Percentiles rank a stretch among this genome's conserved stretches.
These are phyloP conservation scores for Malthinus seriepunctatus DNA, from an alignment of 2,888 invertebrate species.

Conservation along the genomic window DNA sequence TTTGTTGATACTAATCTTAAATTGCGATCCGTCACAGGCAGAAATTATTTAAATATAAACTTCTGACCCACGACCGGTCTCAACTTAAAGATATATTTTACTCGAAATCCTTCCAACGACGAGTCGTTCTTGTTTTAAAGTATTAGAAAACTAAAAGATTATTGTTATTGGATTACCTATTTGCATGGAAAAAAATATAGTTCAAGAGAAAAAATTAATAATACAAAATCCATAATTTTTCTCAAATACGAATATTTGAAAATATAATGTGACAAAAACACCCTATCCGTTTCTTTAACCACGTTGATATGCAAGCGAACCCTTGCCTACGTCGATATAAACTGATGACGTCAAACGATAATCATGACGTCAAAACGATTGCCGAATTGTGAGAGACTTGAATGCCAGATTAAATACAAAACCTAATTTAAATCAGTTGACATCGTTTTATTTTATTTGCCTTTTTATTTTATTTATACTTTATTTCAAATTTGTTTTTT, in stretches of 20 bases:
- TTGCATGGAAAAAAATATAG: neutral
- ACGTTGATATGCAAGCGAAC: slow-evolving; percentile 24
- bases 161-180: slow-evolving; percentile 22
- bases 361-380: slow-evolving; percentile 31
- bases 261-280: neutral
- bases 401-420: slow-evolving; percentile 1
- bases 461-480: neutral
- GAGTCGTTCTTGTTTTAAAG: slow-evolving; percentile 14
- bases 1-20: slow-evolving; percentile 19
- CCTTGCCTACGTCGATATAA: slow-evolving; percentile 25
- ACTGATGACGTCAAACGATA: slow-evolving; percentile 33
- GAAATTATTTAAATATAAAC: slow-evolving; percentile 49
- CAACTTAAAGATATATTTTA: slow-evolving; percentile 30
- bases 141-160: slow-evolving; percentile 13
- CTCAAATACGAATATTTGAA: no score
- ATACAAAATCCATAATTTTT: neutral
- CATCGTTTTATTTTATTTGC: neutral
- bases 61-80: slow-evolving; percentile 46
- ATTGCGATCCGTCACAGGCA: slow-evolving; percentile 54
- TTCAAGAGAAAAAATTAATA: neutral
- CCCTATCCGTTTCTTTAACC: slow-evolving; percentile 20
- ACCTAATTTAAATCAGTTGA: slow-evolving; percentile 11
- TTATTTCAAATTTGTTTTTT: neutral
- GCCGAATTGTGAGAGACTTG: slow-evolving; percentile 14
- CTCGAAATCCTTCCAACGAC: neutral